phyloP scores from a whole-genome alignment of 2,113 vertebrate species.

The Heliornis fulica region DNA sequence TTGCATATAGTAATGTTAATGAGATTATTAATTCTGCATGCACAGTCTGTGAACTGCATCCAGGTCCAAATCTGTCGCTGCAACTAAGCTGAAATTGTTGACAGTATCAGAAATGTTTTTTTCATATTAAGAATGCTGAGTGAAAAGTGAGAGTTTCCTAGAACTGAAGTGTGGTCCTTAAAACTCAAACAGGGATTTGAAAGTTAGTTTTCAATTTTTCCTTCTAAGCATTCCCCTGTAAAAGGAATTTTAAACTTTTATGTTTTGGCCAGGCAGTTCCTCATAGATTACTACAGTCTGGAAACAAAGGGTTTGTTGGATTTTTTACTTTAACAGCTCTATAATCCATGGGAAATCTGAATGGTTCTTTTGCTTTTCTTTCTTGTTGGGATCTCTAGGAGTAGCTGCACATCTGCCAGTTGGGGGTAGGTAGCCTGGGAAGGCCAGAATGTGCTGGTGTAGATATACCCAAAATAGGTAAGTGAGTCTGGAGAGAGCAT shows the following conservation, averaged over 20 bases:
- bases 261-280: neutral
- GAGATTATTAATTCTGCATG: constrained; percentile 60
- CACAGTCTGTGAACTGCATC: constrained; percentile 5
- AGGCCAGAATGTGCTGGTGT: neutral
- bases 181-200: neutral
- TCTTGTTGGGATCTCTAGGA: neutral
- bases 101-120: neutral
- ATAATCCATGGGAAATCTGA: neutral
- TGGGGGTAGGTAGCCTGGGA: neutral
- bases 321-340: neutral
- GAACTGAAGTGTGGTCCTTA: neutral
- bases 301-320: neutral
- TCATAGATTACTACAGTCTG: neutral
- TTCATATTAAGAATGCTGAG: neutral
- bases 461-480: neutral
- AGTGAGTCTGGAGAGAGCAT: neutral
- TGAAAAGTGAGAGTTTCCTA: neutral
- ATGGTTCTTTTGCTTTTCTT: neutral
- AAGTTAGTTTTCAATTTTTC: neutral
- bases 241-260: neutral
- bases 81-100: neutral
- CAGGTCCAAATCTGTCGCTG: neutral
- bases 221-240: neutral
- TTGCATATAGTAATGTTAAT: constrained; percentile 58
- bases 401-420: neutral